Percentiles rank a stretch among this genome's conserved stretches.
These are phyloP conservation scores for Hippopotamus amphibius DNA, from an alignment of 2,113 vertebrate genomes.

Conservation along the genomic window DNA sequence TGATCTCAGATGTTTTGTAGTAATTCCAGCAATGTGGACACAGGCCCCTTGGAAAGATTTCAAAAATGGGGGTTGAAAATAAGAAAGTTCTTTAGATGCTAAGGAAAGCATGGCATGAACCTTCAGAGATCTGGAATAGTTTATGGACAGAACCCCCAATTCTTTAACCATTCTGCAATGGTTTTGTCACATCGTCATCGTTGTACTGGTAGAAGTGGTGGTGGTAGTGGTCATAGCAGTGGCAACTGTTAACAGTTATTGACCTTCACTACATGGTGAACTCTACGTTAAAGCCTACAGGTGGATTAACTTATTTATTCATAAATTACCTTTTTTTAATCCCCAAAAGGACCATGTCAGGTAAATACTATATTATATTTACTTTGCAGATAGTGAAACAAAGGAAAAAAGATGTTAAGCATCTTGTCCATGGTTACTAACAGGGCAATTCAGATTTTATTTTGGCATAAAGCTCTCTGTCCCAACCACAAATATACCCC, in stretches of 20 bases:
- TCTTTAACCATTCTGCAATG: not conserved
- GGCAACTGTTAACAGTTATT: constrained; percentile 10
- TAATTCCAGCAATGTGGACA: not conserved
- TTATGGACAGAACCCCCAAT: not conserved
- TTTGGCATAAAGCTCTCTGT: not conserved
- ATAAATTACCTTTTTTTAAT: constrained; percentile 48
- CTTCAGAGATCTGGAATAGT: not conserved
- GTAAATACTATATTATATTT: constrained; percentile 22
- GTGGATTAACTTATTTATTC: constrained; percentile 7
- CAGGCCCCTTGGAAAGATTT: not conserved
- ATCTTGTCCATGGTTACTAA: not conserved
- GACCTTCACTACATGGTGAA: not conserved
- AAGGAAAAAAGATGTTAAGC: not conserved
- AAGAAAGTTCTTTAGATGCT: not conserved
- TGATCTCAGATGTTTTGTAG: not conserved
- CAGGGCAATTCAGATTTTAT: not conserved
- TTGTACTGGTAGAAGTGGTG: not conserved
- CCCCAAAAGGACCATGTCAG: not conserved
- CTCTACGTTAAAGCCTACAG: not conserved
- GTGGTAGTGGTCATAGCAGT: not conserved
- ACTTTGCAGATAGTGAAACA: constrained; percentile 26
- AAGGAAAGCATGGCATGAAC: not conserved
- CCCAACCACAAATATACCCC: not conserved
- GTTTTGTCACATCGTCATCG: not conserved
- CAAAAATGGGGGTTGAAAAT: not conserved